These are phyloP conservation scores for Nemapogon koenigi DNA, from an alignment of 2,888 invertebrate genomes.

Conservation along the genomic window DNA sequence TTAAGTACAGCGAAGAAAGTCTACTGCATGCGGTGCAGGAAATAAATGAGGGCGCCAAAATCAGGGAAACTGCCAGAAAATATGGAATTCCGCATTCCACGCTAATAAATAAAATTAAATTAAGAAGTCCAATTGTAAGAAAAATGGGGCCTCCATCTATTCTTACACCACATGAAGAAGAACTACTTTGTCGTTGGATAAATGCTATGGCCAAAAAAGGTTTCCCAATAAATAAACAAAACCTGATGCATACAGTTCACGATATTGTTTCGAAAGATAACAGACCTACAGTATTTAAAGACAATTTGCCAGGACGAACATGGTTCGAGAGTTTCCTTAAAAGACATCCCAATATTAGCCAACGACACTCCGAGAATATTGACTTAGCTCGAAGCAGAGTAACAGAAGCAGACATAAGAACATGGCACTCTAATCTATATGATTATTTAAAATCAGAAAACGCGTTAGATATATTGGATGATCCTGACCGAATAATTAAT, in stretches of 20 bases:
- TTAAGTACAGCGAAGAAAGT: neutral
- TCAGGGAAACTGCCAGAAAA: slow-evolving; percentile 7
- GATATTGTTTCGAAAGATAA: slow-evolving; percentile 9
- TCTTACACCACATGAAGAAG: slow-evolving; percentile 4
- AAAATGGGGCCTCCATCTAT: slow-evolving; percentile 9
- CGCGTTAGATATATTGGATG: slow-evolving; percentile 2
- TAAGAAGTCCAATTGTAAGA: slow-evolving; percentile 1
- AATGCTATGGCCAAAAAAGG: neutral
- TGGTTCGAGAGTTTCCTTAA: slow-evolving; percentile 11
- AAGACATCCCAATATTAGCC: slow-evolving; percentile 10
- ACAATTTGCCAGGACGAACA: slow-evolving; percentile 9
- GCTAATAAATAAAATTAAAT: slow-evolving; percentile 8
- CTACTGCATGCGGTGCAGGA: neutral
- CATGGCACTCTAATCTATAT: slow-evolving; percentile 7
- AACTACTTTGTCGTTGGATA: neutral
- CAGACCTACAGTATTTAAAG: slow-evolving; percentile 8
- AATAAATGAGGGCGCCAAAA: slow-evolving; percentile 4
- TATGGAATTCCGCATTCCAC: slow-evolving; percentile 6
- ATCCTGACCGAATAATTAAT: slow-evolving; percentile 9
- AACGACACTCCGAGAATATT: slow-evolving; percentile 9
- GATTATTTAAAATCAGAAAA: slow-evolving; percentile 2
- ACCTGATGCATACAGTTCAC: slow-evolving; percentile 3
- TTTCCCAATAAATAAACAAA: slow-evolving; percentile 1
- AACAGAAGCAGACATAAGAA: slow-evolving; percentile 8
- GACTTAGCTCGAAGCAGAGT: slow-evolving; percentile 9